These are phyloP conservation scores for Choloepus hoffmanni DNA, from an alignment of 2,113 vertebrate species.

Conservation along the genomic window DNA sequence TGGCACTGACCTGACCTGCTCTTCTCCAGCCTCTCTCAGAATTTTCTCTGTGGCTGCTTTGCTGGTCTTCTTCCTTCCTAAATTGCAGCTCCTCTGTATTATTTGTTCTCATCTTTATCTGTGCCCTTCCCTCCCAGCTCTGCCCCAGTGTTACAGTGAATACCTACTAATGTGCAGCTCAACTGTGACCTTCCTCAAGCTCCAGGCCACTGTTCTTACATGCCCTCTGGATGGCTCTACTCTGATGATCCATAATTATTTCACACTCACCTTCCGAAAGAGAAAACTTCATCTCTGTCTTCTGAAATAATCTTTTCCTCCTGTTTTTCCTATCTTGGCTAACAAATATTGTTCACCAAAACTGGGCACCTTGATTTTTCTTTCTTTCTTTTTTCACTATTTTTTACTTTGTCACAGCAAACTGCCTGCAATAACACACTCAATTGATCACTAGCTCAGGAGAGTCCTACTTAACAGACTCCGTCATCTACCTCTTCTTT, in stretches of 20 bases:
- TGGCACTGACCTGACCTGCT: background rate
- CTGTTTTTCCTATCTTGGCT: background rate
- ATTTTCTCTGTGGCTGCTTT: background rate
- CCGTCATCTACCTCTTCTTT: background rate
- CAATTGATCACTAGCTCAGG: background rate
- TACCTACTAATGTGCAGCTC: background rate
- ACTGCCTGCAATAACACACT: background rate
- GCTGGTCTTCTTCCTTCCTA: background rate
- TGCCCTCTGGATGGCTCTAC: background rate
- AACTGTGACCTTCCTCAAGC: background rate
- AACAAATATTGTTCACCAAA: background rate
- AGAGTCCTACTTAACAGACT: slow-evolving; percentile 9
- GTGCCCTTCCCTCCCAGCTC: background rate
- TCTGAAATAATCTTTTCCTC: background rate
- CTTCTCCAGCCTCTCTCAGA: background rate
- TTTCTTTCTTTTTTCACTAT: background rate
- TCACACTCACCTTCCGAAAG: background rate
- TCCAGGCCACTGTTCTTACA: background rate
- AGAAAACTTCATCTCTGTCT: background rate
- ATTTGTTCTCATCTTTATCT: background rate
- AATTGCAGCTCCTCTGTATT: background rate
- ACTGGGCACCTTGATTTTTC: background rate
- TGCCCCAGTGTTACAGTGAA: background rate
- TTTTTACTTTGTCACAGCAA: background rate
- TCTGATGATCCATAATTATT: background rate